These are phyloP conservation scores for Tachysurus fulvidraco DNA, from an alignment of 2,113 vertebrate species.

Conservation along the genomic window DNA sequence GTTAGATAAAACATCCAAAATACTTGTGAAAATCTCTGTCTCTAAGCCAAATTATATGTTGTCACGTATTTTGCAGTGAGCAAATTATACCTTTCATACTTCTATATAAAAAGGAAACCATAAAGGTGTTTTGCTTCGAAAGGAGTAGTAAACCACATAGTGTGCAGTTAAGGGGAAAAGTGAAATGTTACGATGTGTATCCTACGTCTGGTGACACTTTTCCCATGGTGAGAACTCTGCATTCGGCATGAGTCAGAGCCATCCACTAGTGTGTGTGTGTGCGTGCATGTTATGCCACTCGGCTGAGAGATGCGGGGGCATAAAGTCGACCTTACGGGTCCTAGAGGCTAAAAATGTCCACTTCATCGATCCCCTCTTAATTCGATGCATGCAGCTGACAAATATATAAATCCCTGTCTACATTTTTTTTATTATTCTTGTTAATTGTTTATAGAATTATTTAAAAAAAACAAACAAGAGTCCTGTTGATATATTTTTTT, in stretches of 20 bases:
- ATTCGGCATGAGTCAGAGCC: slow-evolving; percentile 38
- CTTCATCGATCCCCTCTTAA: slow-evolving; percentile 9
- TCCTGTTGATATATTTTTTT: too few relatives aligned
- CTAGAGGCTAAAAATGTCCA: slow-evolving; percentile 29
- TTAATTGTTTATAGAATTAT: background rate
- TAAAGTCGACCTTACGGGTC: slow-evolving; percentile 20
- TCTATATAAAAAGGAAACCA: background rate
- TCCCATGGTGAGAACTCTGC: slow-evolving; percentile 17
- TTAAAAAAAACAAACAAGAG: background rate
- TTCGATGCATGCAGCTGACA: slow-evolving; percentile 21
- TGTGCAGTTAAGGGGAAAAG: slow-evolving; percentile 33
- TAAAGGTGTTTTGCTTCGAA: slow-evolving; percentile 20
- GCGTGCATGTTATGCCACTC: background rate
- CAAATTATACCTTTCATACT: slow-evolving; percentile 37
- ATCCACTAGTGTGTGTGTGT: slow-evolving; percentile 14
- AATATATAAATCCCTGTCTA: slow-evolving; percentile 15
- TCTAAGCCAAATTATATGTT: slow-evolving; percentile 35
- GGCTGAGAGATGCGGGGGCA: slow-evolving; percentile 33
- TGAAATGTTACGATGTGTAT: slow-evolving; percentile 36
- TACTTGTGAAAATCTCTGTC: slow-evolving; percentile 17
- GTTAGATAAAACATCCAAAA: slow-evolving; percentile 22
- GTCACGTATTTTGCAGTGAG: slow-evolving; percentile 26
- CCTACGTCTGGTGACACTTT: slow-evolving; percentile 20
- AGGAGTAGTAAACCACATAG: slow-evolving; percentile 21
- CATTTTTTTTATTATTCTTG: too few relatives aligned